Conservation (phyloP, 2,113 vertebrate genomes). For the Megalops atlanticus region DNA sequence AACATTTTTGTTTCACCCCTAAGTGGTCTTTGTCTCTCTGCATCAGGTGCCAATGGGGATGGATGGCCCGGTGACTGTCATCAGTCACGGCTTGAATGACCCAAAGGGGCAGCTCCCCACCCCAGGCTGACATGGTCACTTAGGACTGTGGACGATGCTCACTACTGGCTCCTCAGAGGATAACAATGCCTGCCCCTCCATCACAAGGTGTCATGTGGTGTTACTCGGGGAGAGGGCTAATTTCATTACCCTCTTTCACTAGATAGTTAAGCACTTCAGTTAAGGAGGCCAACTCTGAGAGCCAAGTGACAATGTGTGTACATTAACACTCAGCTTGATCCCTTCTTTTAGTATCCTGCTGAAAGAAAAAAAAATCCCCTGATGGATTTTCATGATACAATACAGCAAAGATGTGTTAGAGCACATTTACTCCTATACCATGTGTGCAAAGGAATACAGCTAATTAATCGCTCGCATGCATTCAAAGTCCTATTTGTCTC, state of each 20-base stretch:
- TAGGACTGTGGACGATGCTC: not conserved
- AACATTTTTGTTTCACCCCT: conserved; percentile 69
- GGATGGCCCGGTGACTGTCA: conserved; percentile 50
- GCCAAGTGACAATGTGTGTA: not conserved
- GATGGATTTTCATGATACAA: not conserved
- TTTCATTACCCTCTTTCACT: not conserved
- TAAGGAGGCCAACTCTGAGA: not conserved
- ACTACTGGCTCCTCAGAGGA: not conserved
- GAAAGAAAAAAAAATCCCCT: not conserved
- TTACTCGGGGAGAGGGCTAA: not conserved
- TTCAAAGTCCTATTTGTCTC: too few relatives aligned
- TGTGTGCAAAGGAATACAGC: not conserved
- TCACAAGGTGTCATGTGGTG: not conserved
- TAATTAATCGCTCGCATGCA: not conserved
- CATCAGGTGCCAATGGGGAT: conserved; percentile 51
- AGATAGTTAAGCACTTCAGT: not conserved
- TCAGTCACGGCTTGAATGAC: conserved; percentile 63
- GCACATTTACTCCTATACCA: not conserved
- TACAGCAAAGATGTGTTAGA: not conserved
- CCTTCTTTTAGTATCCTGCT: not conserved
- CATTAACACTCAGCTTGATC: not conserved
- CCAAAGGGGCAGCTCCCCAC: conserved; percentile 21
- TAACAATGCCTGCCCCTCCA: not conserved
- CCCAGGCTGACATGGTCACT: not conserved
- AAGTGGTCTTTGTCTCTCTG: conserved; percentile 58